Evolutionary conservation across 1,140 invertebrate genomes (phyloP), one percentile per base, ranked within the genome.

Genomic region (Drosophila paulistorum): DNA sequence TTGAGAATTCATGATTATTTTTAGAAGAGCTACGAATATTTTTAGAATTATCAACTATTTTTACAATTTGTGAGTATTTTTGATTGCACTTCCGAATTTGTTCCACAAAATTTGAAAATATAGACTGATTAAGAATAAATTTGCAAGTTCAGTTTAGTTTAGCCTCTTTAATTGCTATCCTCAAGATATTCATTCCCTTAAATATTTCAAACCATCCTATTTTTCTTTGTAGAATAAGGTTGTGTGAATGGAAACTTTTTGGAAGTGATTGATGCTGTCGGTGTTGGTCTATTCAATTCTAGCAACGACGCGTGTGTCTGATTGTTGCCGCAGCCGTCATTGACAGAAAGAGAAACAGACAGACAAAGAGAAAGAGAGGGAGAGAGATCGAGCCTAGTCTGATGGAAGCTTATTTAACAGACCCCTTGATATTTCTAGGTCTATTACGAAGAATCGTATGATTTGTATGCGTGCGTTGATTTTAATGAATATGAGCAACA

Each of bases 381-480:
- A 26, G 26, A 39, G 37, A 39, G 37, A 39, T 11, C 17, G 45
- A 51, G 45, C 45, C 45, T 58, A 58, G 33, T 42, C 54, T 33
- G n/a, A 14, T 13, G 48, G 58, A 76, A 76, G 63, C 74, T 55
- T 76, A 33, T 45, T 42, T 37, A 58, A 55, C 51, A 17, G 14
- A 23, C 41, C 33, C 45, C 26, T 45, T n/a, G 68, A 39, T 26
- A 37, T 59, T 35, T 39, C 17, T 51, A 51, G 45, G 20, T 51
- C 45, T 51, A 51, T 20, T 51, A 51, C 10, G 20, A 51, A 51
- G 45, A 51, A 51, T 51, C 45, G 45, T 59, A 59, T 59, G 39
- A 37, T 55, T 30, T 3, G 58, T 65, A 69, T 76, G 58, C 14
- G 67, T 45, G 54, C 33, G 30, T 17, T 37, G 61, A 65, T 65